Evolutionary conservation across 2,797 vertebrate species (phyloP).

Genomic region (Propithecus deckenii): DNA sequence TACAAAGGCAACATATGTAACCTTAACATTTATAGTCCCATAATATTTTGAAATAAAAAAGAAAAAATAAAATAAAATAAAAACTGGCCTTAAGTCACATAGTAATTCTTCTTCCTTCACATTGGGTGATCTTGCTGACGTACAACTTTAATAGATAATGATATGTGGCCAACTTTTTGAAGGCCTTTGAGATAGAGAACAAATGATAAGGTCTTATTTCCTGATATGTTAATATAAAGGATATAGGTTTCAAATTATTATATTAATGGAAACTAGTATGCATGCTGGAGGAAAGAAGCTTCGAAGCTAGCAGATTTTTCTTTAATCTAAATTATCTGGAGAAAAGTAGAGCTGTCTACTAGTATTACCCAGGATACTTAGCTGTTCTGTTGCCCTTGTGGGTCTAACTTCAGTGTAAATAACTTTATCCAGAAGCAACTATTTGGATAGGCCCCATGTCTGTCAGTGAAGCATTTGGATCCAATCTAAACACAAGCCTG

Average conservation of each 20-base stretch:
- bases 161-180: not conserved
- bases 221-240: conserved; percentile 55
- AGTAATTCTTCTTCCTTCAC: not conserved
- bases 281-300: conserved; percentile 36
- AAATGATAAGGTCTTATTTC: conserved; percentile 44
- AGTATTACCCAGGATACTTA: conserved; percentile 54
- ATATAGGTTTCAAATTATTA: conserved; percentile 26
- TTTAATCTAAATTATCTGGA: conserved; percentile 64
- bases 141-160: conserved; percentile 1
- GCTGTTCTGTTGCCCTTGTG: conserved; percentile 75
- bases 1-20: no score
- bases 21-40: no score
- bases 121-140: not conserved
- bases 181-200: conserved; percentile 17
- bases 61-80: not conserved
- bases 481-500: conserved; percentile 70
- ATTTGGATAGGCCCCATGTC: conserved; percentile 77
- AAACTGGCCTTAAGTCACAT: not conserved
- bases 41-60: no score
- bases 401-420: conserved; percentile 83
- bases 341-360: conserved; percentile 50
- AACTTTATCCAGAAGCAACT: conserved; percentile 76
- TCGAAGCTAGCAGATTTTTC: conserved; percentile 58
- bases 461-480: conserved; percentile 83
- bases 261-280: conserved; percentile 50